phyloP scores from a whole-genome alignment of 2,797 vertebrate genomes.

The Peromyscus nudipes region DNA sequence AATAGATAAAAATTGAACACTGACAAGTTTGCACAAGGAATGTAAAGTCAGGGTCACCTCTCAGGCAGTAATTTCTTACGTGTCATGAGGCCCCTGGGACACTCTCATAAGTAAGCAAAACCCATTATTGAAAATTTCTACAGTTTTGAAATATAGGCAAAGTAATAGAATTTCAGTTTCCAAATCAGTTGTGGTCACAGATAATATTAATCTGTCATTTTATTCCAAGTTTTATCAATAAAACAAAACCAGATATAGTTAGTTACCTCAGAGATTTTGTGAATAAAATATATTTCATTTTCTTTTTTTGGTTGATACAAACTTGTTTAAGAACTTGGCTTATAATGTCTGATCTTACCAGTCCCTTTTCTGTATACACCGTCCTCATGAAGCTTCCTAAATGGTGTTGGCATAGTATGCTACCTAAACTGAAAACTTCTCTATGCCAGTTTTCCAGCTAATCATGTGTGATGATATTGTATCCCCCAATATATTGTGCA shows the following conservation, averaged over 20 bases:
- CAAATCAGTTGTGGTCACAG: neutral
- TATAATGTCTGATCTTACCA: neutral
- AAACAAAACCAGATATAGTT: neutral
- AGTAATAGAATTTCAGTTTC: neutral
- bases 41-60: neutral
- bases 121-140: neutral
- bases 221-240: neutral
- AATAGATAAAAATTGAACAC: neutral
- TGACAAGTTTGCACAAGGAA: neutral
- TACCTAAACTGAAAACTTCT: neutral
- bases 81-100: rapidly evolving
- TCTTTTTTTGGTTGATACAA: neutral
- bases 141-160: neutral
- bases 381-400: neutral
- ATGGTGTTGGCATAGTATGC: neutral
- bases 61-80: rapidly evolving
- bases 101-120: neutral
- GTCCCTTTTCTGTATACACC: neutral
- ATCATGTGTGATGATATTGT: no score
- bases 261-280: neutral
- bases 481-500: no score
- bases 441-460: neutral
- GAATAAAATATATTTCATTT: neutral
- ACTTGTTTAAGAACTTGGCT: neutral
- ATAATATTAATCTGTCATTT: neutral